phyloP scores from a whole-genome alignment of 2,797 vertebrate genomes.

The Pipistrellus pygmaeus region DNA sequence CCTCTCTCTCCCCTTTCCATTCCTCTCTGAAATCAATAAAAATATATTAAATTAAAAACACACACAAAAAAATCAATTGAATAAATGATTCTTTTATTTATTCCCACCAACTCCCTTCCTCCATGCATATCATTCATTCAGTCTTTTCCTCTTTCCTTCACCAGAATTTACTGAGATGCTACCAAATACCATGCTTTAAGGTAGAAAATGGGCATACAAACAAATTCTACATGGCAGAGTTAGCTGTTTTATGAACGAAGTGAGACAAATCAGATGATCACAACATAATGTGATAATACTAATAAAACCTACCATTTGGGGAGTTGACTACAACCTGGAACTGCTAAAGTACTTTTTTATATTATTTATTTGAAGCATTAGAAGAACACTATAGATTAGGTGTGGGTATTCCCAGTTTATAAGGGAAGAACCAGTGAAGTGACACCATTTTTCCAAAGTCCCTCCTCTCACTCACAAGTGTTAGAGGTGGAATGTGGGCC shows the following conservation, averaged over 20 bases:
- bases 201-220: background rate
- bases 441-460: background rate
- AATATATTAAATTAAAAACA: no score
- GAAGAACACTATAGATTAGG: background rate
- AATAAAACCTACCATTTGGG: background rate
- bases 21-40: no score
- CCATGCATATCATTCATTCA: background rate
- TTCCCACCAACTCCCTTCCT: background rate
- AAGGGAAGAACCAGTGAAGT: background rate
- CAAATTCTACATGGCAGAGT: background rate
- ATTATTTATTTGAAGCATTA: conserved; percentile 14
- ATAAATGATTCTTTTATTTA: no score
- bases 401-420: background rate
- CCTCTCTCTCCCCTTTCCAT: no score
- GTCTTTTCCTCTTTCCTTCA: background rate
- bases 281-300: background rate
- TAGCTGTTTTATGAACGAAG: conserved; percentile 26
- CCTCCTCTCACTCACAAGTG: background rate
- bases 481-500: background rate
- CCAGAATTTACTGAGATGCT: background rate
- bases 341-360: background rate
- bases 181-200: background rate
- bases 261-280: background rate
- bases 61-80: no score
- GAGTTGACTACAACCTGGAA: background rate